These are phyloP conservation scores for Lagocephalus sceleratus DNA, from an alignment of 2,797 vertebrate species.

Conservation along the genomic window DNA sequence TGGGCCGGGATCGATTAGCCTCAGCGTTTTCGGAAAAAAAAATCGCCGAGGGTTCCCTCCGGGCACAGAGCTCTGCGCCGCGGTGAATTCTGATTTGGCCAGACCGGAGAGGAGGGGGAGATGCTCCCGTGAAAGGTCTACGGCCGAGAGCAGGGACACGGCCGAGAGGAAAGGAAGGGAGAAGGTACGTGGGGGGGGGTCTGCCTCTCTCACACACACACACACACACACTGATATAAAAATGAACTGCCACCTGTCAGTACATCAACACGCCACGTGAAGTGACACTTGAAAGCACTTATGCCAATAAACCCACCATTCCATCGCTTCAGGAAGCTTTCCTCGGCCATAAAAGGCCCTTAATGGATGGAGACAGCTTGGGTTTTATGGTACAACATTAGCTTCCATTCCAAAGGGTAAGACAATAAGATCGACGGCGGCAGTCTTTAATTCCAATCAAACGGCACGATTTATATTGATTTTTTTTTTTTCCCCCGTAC, in stretches of 20 bases:
- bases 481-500: slow-evolving; percentile 44
- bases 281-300: slow-evolving; percentile 40
- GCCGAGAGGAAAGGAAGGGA: slow-evolving; percentile 6
- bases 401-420: slow-evolving; percentile 43
- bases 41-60: slow-evolving; percentile 66
- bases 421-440: slow-evolving; percentile 21
- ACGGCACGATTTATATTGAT: slow-evolving; percentile 42
- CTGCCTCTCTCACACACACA: slow-evolving; percentile 7
- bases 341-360: slow-evolving; percentile 53
- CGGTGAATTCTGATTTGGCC: slow-evolving; percentile 61
- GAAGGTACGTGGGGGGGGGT: slow-evolving; percentile 15
- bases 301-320: slow-evolving; percentile 29
- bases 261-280: slow-evolving; percentile 39
- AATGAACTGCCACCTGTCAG: slow-evolving; percentile 34
- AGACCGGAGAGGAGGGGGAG: slow-evolving; percentile 40
- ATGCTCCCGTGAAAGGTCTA: slow-evolving; percentile 58
- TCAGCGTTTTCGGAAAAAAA: slow-evolving; percentile 69
- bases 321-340: slow-evolving; percentile 49
- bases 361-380: slow-evolving; percentile 55
- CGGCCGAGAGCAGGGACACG: slow-evolving; percentile 61
- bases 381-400: slow-evolving; percentile 61
- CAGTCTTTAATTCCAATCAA: slow-evolving; percentile 56
- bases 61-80: slow-evolving; percentile 59
- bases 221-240: slow-evolving; percentile 15
- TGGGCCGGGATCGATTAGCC: slow-evolving; percentile 66